Evolutionary conservation across 92 coral and sea anemone species (phyloP).

Genomic region (Parazoanthus swiftii): DNA sequence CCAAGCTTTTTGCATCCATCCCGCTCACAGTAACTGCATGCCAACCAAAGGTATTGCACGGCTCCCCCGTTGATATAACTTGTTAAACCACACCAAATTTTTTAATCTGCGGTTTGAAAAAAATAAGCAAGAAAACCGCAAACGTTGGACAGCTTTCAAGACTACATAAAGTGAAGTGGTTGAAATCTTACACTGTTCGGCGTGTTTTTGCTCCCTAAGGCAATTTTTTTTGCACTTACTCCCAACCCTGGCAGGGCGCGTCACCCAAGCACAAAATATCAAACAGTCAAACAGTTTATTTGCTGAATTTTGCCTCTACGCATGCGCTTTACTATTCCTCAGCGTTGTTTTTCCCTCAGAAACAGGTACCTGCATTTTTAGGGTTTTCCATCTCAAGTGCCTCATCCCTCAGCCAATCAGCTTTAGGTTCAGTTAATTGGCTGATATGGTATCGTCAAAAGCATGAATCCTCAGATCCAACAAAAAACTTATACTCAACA

Average conservation of each 20-base stretch:
- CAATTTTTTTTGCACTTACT: neutral
- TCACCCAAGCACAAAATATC: conserved; percentile 52
- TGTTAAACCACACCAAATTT: neutral
- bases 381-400: neutral
- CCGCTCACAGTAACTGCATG: neutral
- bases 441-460: neutral
- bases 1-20: conserved; percentile 1
- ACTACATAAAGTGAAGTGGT: neutral
- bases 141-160: neutral
- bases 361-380: conserved; percentile 29
- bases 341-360: conserved; percentile 23
- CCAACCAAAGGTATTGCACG: neutral
- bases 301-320: neutral
- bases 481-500: neutral
- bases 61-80: conserved; percentile 5
- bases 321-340: conserved; percentile 17
- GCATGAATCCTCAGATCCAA: neutral
- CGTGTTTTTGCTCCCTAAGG: conserved; percentile 20
- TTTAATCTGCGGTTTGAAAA: conserved; percentile 7
- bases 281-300: conserved; percentile 21
- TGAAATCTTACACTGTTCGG: conserved; percentile 6
- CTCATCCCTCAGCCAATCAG: conserved; percentile 11
- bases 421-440: neutral
- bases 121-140: neutral
- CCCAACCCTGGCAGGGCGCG: conserved; percentile 52